phyloP scores from a whole-genome alignment of 37 sponge, comb jelly and placozoan genomes.

The Haliclona indistincta region DNA sequence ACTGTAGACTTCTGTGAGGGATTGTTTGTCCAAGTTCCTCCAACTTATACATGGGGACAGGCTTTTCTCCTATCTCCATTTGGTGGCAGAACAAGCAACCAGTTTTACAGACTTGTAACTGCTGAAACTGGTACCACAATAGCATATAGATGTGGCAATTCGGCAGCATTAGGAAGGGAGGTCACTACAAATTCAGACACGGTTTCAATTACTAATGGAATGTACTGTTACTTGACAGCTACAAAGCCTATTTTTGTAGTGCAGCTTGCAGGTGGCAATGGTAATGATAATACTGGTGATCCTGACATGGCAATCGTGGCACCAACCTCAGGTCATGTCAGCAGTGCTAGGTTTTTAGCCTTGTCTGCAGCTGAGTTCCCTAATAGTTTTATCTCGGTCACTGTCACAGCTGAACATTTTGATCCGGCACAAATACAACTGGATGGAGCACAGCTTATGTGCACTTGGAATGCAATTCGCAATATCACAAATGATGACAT shows the following conservation, averaged over 20 bases:
- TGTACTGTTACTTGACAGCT: neutral
- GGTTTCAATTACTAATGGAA: neutral
- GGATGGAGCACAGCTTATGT: neutral
- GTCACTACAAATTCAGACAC: too few species aligned
- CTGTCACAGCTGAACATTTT: constrained; percentile 9
- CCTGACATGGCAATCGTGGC: constrained; percentile 6
- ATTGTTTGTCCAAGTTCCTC: constrained; percentile 6
- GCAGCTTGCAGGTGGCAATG: neutral
- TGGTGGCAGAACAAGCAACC: neutral
- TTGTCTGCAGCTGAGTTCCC: neutral
- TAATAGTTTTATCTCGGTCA: neutral
- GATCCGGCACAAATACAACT: neutral
- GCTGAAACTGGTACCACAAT: neutral
- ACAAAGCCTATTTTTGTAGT: neutral
- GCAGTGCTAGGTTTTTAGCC: neutral
- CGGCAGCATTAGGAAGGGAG: too few species aligned
- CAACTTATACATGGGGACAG: neutral
- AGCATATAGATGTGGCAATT: neutral
- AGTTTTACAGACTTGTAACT: neutral
- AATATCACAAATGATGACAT: neutral
- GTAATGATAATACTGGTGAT: constrained; percentile 9
- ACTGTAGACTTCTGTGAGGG: too few species aligned
- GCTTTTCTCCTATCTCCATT: constrained; percentile 3
- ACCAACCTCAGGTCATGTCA: neutral
- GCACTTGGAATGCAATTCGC: neutral